phyloP scores from a whole-genome alignment of 2,888 invertebrate species.

The Pasiphila rectangulata region DNA sequence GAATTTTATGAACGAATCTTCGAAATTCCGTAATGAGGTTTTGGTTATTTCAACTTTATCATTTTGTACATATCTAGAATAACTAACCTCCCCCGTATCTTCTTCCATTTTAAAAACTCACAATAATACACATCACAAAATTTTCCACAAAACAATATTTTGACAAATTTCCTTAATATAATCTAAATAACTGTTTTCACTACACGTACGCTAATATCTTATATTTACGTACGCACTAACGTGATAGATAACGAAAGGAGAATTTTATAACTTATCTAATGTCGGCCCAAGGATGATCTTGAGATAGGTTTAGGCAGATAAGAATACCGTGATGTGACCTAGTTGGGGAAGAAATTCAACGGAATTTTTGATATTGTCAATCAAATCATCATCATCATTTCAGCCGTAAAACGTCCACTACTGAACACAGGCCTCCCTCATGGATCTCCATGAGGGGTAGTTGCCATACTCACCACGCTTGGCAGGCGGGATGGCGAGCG shows the following conservation, averaged over 20 bases:
- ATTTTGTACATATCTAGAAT: too few relatives aligned
- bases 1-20: too few relatives aligned
- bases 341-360: conserved; percentile 18
- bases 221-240: too few relatives aligned
- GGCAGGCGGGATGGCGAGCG: too few relatives aligned
- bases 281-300: conserved; percentile 37
- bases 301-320: conserved; percentile 37
- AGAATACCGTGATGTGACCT: conserved; percentile 30
- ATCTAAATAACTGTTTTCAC: not conserved
- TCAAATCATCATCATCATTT: too few relatives aligned
- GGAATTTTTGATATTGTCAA: not conserved
- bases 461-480: too few relatives aligned
- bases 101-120: conserved; percentile 9
- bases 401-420: too few relatives aligned
- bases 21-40: too few relatives aligned
- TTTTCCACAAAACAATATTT: not conserved
- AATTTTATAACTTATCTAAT: conserved; percentile 25
- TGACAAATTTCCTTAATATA: not conserved
- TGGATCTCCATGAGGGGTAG: too few relatives aligned
- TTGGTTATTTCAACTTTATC: too few relatives aligned
- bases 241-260: conserved; percentile 24
- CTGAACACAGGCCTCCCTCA: too few relatives aligned
- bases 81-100: conserved; percentile 6
- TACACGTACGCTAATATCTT: not conserved
- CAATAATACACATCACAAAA: not conserved